A percentile compares a stretch with the other conserved stretches of the same genome.
Conservation (phyloP, 2,113 vertebrate species). For the Nothobranchius kuhntae region DNA sequence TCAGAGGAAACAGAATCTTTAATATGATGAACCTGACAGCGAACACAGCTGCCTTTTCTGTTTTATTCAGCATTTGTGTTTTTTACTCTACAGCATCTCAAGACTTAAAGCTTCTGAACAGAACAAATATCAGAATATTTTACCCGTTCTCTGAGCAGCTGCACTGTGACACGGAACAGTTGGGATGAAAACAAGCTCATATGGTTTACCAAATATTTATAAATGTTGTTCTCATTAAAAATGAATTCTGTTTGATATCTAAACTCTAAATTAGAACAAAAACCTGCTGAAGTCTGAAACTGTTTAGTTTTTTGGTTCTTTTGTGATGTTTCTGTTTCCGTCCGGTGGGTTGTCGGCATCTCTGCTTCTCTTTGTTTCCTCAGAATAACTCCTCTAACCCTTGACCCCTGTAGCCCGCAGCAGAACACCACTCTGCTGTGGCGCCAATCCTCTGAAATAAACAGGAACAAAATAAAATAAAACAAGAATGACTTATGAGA, state of each 20-base stretch:
- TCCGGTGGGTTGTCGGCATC: too few relatives aligned
- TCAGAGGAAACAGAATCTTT: not conserved
- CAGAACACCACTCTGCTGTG: not conserved
- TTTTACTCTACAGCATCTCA: not conserved
- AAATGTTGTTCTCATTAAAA: not conserved
- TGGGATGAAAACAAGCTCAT: not conserved
- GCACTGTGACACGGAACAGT: not conserved
- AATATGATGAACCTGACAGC: too few relatives aligned
- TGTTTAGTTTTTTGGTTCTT: not conserved
- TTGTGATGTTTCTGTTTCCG: not conserved
- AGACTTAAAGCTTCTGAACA: not conserved
- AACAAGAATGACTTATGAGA: constrained; percentile 23
- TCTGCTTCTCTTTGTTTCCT: not conserved
- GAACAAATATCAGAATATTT: not conserved
- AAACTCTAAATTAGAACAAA: too few relatives aligned
- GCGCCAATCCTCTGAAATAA: not conserved
- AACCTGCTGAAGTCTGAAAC: not conserved
- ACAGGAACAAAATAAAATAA: constrained; percentile 6
- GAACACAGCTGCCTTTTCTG: not conserved
- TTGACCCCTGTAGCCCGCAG: constrained; percentile 33
- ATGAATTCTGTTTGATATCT: not conserved
- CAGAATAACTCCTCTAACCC: constrained; percentile 2
- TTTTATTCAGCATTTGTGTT: not conserved
- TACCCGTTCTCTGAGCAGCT: not conserved
- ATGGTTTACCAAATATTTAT: not conserved